These are phyloP conservation scores for Euclidia mi DNA, from an alignment of 2,888 invertebrate species.

Conservation along the genomic window DNA sequence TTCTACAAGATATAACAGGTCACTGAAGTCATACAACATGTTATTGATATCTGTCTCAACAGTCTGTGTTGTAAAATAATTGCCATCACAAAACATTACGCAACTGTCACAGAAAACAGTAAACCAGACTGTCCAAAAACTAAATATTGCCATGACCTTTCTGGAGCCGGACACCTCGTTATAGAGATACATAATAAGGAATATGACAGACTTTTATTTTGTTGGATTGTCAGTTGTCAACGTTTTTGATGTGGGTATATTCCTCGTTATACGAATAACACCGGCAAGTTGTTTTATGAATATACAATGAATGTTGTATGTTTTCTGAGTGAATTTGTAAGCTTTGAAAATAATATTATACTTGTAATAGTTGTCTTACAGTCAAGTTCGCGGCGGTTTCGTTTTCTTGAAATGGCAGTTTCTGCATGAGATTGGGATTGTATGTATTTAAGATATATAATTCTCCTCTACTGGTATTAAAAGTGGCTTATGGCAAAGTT, in stretches of 20 bases:
- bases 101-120: not conserved
- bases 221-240: conserved; percentile 69
- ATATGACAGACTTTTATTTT: conserved; percentile 54
- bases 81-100: no score
- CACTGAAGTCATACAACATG: no score
- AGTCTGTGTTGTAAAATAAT: no score
- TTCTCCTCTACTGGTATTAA: no score
- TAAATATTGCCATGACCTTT: conserved; percentile 37
- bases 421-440: not conserved
- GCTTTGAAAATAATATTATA: not conserved
- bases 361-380: no score
- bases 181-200: conserved; percentile 41
- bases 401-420: not conserved
- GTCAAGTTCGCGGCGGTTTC: no score
- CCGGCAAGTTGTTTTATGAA: conserved; percentile 35
- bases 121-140: conserved; percentile 16
- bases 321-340: conserved; percentile 38
- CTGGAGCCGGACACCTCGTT: conserved; percentile 40
- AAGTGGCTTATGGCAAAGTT: no score
- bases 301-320: conserved; percentile 44
- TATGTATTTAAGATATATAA: not conserved
- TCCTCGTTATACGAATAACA: conserved; percentile 38
- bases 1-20: no score
- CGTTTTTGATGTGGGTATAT: conserved; percentile 67
- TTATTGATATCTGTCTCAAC: no score